Percentiles rank a stretch among this genome's conserved stretches.
Conservation (phyloP, 2,797 vertebrate genomes). For the Benthosema pterotum region DNA sequence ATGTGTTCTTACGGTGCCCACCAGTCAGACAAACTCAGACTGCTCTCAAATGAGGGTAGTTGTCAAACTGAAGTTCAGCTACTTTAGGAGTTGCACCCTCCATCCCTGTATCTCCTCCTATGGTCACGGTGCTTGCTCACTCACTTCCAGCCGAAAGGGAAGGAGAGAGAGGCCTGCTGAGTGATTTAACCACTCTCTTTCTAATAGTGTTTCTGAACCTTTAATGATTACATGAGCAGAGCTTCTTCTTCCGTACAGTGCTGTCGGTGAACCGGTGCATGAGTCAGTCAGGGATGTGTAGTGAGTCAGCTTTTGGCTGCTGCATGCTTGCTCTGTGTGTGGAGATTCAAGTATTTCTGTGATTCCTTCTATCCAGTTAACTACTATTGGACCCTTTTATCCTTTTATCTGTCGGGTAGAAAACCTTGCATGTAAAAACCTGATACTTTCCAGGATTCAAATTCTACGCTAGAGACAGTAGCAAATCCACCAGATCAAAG, state of each 20-base stretch:
- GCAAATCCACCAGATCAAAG: too few relatives aligned
- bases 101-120: slow-evolving; percentile 4
- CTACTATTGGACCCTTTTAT: too few relatives aligned
- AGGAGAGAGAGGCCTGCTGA: slow-evolving; percentile 11
- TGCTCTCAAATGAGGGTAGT: slow-evolving; percentile 57
- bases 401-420: too few relatives aligned
- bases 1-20: too few relatives aligned
- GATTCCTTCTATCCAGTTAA: too few relatives aligned
- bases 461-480: too few relatives aligned
- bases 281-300: slow-evolving; percentile 3
- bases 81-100: slow-evolving; percentile 45
- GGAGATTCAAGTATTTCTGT: too few relatives aligned
- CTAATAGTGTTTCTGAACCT: slow-evolving; percentile 23
- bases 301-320: background rate
- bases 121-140: slow-evolving; percentile 17
- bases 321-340: too few relatives aligned
- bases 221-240: slow-evolving; percentile 43
- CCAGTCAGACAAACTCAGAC: slow-evolving; percentile 27
- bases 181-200: slow-evolving; percentile 27
- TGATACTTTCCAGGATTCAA: too few relatives aligned
- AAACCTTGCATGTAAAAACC: too few relatives aligned
- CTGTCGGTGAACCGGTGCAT: slow-evolving; percentile 27
- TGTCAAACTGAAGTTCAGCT: slow-evolving; percentile 64
- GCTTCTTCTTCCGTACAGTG: slow-evolving; percentile 25
- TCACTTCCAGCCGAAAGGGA: slow-evolving; percentile 12